Conservation (phyloP, 2,888 invertebrate species). For the Tinea pellionella region DNA sequence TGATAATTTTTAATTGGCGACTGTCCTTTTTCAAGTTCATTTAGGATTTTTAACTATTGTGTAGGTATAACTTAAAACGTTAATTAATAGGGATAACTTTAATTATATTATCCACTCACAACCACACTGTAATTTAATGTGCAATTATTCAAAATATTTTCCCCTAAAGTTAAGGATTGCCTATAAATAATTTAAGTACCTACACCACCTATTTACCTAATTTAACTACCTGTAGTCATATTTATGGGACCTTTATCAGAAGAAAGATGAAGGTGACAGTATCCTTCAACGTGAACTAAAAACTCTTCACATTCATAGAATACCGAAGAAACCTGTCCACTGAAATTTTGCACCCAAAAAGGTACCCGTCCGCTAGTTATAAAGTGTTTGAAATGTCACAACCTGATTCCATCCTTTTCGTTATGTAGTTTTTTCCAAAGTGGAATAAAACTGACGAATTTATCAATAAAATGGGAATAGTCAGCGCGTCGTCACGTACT, state of each 20-base stretch:
- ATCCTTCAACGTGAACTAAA: conserved; percentile 43
- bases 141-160: no score
- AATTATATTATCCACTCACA: no score
- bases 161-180: no score
- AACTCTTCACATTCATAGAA: conserved; percentile 52
- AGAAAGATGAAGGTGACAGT: conserved; percentile 53
- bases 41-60: neutral
- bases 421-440: conserved; percentile 48
- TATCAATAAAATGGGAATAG: conserved; percentile 67
- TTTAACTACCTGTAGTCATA: no score
- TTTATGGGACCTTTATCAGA: neutral
- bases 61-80: neutral
- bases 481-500: conserved; percentile 60
- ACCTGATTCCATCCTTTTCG: conserved; percentile 56
- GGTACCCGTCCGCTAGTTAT: conserved; percentile 56
- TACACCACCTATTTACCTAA: no score
- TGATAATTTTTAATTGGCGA: neutral
- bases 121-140: no score
- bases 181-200: no score
- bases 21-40: neutral
- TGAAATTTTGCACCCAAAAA: conserved; percentile 59
- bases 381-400: conserved; percentile 71
- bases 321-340: conserved; percentile 53
- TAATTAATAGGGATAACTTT: no score
- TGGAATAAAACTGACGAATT: conserved; percentile 67